Percentiles rank a stretch among this genome's conserved stretches.
Evolutionary conservation across 2,888 invertebrate genomes (phyloP).

Genomic region (Hydrotaea cyrtoneurina): DNA sequence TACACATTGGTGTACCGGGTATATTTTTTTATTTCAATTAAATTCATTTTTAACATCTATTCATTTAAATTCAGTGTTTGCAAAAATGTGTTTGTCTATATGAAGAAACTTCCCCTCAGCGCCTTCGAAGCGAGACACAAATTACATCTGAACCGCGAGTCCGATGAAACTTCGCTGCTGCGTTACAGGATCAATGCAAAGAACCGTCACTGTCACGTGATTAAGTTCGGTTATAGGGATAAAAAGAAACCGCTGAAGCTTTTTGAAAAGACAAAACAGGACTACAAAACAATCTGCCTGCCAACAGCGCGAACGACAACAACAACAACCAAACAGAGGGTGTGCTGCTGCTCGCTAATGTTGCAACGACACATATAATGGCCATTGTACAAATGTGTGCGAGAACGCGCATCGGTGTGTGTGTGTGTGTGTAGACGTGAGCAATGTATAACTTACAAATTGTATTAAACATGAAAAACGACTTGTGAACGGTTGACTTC

Average conservation of each 20-base stretch:
- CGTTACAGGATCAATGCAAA: background rate
- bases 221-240: slow-evolving; percentile 45
- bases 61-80: no score
- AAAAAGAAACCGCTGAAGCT: slow-evolving; percentile 60
- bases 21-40: no score
- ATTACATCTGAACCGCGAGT: no score
- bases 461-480: slow-evolving; percentile 67
- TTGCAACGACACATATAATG: slow-evolving; percentile 71
- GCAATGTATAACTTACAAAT: slow-evolving; percentile 63
- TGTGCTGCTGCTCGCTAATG: slow-evolving; percentile 56
- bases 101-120: no score
- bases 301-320: slow-evolving; percentile 16
- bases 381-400: background rate
- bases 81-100: no score
- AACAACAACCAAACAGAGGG: slow-evolving; percentile 55
- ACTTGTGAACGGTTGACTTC: slow-evolving; percentile 65
- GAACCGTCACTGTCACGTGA: slow-evolving; percentile 49
- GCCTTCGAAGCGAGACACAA: no score
- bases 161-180: no score
- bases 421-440: slow-evolving; percentile 33
- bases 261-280: slow-evolving; percentile 64
- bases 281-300: slow-evolving; percentile 42
- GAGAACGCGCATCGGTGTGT: background rate
- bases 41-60: no score
- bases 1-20: no score